A percentile compares a stretch with the other conserved stretches of the same genome.
Conservation (phyloP, 2,113 vertebrate genomes). For the Stegastes partitus region DNA sequence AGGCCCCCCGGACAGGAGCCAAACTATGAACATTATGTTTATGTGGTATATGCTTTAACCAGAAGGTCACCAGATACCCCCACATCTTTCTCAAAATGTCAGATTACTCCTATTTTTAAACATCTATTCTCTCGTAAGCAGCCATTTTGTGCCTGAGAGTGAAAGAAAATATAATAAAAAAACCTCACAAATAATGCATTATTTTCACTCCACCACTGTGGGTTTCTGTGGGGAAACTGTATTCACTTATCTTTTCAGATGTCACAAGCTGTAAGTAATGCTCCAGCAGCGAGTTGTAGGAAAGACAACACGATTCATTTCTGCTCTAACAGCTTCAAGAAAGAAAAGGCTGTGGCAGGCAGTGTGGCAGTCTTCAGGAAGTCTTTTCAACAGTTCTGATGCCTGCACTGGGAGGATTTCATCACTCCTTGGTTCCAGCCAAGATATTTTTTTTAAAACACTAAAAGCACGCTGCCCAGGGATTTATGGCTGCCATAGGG, state of each 20-base stretch:
- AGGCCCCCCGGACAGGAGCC: no score
- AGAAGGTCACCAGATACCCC: background rate
- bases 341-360: conserved; percentile 23
- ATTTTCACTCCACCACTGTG: conserved; percentile 6
- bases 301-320: conserved; percentile 40
- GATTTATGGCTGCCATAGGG: conserved; percentile 19
- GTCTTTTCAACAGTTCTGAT: conserved; percentile 27
- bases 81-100: background rate
- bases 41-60: no score
- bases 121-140: background rate
- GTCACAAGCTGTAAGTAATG: conserved; percentile 25
- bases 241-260: conserved; percentile 46
- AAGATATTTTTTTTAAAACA: conserved; percentile 22
- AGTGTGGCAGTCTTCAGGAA: conserved; percentile 10
- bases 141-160: background rate
- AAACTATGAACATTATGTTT: no score
- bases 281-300: background rate
- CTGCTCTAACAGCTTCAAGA: conserved; percentile 10
- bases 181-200: conserved; percentile 17
- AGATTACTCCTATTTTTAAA: background rate
- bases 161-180: background rate
- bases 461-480: conserved; percentile 5
- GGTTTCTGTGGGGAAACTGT: conserved; percentile 8
- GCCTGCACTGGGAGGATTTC: conserved; percentile 13
- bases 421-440: conserved; percentile 22